Percentiles rank a stretch among this genome's conserved stretches.
phyloP scores from a whole-genome alignment of 2,888 invertebrate species.

The Psylliodes chrysocephalus region DNA sequence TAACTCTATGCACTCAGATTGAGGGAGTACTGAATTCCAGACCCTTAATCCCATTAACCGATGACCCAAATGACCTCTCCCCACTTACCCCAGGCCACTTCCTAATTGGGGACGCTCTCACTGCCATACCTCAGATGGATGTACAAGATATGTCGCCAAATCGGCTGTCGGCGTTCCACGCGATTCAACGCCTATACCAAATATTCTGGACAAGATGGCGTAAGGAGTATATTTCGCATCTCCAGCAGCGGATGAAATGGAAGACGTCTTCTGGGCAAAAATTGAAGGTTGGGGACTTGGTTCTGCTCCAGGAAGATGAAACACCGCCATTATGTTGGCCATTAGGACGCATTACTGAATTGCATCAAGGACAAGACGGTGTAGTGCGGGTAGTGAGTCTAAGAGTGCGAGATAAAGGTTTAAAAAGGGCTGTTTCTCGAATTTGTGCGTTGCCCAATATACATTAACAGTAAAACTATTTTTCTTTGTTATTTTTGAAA shows the following conservation, averaged over 20 bases:
- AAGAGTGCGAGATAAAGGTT: neutral
- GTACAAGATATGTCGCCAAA: conserved; percentile 14
- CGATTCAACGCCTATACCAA: conserved; percentile 14
- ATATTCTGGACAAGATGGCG: conserved; percentile 24
- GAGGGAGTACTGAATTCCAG: conserved; percentile 51
- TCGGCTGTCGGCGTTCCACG: conserved; percentile 21
- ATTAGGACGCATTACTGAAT: neutral
- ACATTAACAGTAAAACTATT: too few relatives aligned
- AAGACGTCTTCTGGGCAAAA: neutral
- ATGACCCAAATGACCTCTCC: conserved; percentile 32
- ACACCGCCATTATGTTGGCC: neutral
- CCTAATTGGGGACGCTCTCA: conserved; percentile 27
- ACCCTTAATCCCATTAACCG: conserved; percentile 42
- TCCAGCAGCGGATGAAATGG: conserved; percentile 23
- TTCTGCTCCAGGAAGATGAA: neutral
- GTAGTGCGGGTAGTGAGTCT: neutral
- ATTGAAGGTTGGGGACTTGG: neutral
- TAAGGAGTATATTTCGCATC: conserved; percentile 14
- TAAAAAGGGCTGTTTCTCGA: neutral
- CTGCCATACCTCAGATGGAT: conserved; percentile 20
- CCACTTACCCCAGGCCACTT: conserved; percentile 41
- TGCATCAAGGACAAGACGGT: conserved; percentile 9
- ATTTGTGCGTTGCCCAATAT: neutral
- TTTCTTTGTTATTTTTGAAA: neutral
- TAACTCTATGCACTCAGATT: conserved; percentile 44